phyloP scores from a whole-genome alignment of 2,888 invertebrate species.

The Panzeria rudis region DNA sequence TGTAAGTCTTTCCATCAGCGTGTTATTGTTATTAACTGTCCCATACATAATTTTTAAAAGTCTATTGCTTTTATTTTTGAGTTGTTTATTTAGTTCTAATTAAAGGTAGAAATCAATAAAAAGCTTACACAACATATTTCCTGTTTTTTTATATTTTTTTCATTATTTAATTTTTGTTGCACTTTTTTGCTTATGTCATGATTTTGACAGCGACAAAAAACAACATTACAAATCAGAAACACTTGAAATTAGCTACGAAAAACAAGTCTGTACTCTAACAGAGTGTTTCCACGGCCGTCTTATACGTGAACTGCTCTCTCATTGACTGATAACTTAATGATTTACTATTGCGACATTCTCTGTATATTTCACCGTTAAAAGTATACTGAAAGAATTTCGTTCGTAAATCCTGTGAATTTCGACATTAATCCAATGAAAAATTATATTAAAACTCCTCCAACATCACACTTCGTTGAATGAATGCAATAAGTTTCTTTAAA shows the following conservation, averaged over 20 bases:
- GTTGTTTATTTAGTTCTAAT: constrained; percentile 59
- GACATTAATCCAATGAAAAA: no score
- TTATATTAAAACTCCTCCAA: no score
- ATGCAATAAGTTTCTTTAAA: no score
- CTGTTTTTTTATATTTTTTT: constrained; percentile 56
- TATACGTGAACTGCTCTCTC: no score
- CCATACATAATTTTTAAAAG: constrained; percentile 39
- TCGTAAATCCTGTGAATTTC: no score
- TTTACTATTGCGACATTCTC: no score
- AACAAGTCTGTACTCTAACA: neutral
- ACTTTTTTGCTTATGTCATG: constrained; percentile 51
- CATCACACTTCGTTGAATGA: no score
- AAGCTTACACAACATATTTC: constrained; percentile 66
- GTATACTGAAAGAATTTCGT: no score
- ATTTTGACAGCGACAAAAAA: constrained; percentile 46
- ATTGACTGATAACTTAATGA: no score
- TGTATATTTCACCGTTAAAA: neutral
- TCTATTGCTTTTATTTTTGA: constrained; percentile 53
- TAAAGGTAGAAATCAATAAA: constrained; percentile 65
- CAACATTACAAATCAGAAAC: constrained; percentile 29
- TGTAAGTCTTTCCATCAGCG: no score
- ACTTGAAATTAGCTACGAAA: constrained; percentile 33
- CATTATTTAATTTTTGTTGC: constrained; percentile 21
- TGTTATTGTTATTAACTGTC: constrained; percentile 16
- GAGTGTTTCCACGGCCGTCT: neutral